Conservation (phyloP, 2,888 invertebrate species). For the Amphiduros pacificus region DNA sequence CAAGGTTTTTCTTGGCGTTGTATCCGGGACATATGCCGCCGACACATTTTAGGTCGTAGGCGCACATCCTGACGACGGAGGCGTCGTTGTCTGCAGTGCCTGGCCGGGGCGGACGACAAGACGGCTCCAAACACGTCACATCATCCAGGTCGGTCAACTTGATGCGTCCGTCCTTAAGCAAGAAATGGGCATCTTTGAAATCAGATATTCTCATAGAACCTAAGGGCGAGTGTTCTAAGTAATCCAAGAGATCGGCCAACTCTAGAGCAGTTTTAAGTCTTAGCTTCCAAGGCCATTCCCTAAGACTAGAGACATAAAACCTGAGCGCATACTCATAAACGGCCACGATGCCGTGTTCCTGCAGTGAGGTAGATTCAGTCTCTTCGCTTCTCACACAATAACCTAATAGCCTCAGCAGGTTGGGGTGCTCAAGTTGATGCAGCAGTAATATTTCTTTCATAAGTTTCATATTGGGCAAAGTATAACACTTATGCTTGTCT, state of each 20-base stretch:
- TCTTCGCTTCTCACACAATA: constrained; percentile 54
- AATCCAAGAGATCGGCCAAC: constrained; percentile 44
- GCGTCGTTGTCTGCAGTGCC: not conserved
- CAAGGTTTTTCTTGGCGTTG: constrained; percentile 27
- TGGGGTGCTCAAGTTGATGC: constrained; percentile 48
- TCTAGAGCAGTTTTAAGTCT: constrained; percentile 42
- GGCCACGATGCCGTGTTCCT: constrained; percentile 49
- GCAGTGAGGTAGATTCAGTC: constrained; percentile 48
- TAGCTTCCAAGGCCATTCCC: constrained; percentile 39
- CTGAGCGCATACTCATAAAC: constrained; percentile 48
- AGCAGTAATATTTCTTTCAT: constrained; percentile 55
- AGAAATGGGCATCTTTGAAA: constrained; percentile 51
- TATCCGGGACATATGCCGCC: constrained; percentile 26
- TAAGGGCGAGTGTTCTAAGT: constrained; percentile 49
- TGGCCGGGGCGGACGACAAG: constrained; percentile 7
- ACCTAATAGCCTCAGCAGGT: constrained; percentile 45
- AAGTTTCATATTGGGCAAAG: constrained; percentile 48
- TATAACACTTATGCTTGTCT: constrained; percentile 38
- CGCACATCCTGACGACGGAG: constrained; percentile 9
- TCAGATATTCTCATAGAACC: constrained; percentile 52
- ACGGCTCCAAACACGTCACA: constrained; percentile 36
- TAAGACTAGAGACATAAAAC: constrained; percentile 40
- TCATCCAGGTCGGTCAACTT: constrained; percentile 55
- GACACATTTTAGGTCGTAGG: constrained; percentile 20
- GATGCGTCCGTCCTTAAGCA: constrained; percentile 41